Conservation (phyloP, 2,888 invertebrate genomes). For the Chymomyza amoena region DNA sequence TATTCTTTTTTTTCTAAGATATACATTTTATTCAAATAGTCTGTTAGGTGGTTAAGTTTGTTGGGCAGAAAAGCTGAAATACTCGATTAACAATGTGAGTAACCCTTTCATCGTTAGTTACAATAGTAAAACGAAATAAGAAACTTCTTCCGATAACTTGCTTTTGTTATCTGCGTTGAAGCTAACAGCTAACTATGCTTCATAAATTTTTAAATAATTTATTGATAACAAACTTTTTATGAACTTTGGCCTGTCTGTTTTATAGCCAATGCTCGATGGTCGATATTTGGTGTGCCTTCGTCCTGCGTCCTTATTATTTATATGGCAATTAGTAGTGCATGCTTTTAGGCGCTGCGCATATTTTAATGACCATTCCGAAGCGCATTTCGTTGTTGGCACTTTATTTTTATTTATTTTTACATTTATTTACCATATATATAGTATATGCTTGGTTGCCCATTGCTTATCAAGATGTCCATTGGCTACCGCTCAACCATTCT, state of each 20-base stretch:
- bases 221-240: not conserved
- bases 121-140: no score
- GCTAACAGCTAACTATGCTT: not conserved
- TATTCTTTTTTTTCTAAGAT: no score
- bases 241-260: not conserved
- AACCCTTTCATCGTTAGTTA: no score
- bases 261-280: not conserved
- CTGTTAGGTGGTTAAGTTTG: no score
- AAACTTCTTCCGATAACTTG: no score
- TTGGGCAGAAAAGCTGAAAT: no score
- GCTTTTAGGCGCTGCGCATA: conserved; percentile 44
- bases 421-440: conserved; percentile 35
- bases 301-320: conserved; percentile 53
- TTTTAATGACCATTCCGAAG: conserved; percentile 71
- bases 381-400: conserved; percentile 70
- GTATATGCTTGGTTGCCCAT: conserved; percentile 27
- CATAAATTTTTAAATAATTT: not conserved
- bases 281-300: not conserved
- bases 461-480: conserved; percentile 61
- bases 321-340: conserved; percentile 68
- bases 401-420: conserved; percentile 66
- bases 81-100: no score
- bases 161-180: no score
- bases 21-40: no score
- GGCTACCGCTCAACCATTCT: conserved; percentile 56